Base-by-base conservation (phyloP, 2,113 vertebrate species). In the Neofelis nebulosa region DNA sequence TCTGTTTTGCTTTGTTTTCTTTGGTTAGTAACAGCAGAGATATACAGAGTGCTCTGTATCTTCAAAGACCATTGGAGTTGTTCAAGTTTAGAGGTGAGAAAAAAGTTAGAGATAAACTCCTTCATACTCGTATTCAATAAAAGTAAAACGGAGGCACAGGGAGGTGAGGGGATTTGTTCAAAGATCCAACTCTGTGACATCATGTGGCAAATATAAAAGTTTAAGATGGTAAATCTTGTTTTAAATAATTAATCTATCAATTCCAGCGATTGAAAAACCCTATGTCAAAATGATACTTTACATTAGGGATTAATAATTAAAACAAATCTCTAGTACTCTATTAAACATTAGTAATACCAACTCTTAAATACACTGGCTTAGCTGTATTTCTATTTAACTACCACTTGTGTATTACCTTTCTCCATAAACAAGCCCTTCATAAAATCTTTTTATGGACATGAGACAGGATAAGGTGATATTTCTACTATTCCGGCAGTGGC, bases 351-450 rank as follows among this genome's bases (percentile, higher is more conserved):
- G 5, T 68, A 63, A 36, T 82, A 73, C 68, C 27, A 71, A 33
- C 74, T 84, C 38, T 86, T 91, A 96, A 93, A 82, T 50, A 13
- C n/a, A 91, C 6, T 74, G 16, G 85, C 94, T 88, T 97, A 45
- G 76, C 33, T 81, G 11, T 69, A 79, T 71, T 95, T 95, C 10
- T 92, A 48, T 89, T 71, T 76, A 69, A 55, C 45, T 81, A 65
- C 61, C 7, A 69, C 15, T 79, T 52, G 33, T 2, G 11, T 63
- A 52, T 90, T 66, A 87, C 16, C 31, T 86, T 96, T 65, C 12
- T 61, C 23, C 23, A 45, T 13, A 45, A 25, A 14, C 10, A 86
- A 0, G 2, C 2, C 4, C 13, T 89, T 94, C 63, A 9, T 57
- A 84, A 93, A 74, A 57, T 74, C 29, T 48, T 81, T 95, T 33